Percentiles rank a stretch among this genome's conserved stretches.
These are phyloP conservation scores for Rhagophthalmus giganteus DNA, from an alignment of 2,888 invertebrate species.

Conservation along the genomic window DNA sequence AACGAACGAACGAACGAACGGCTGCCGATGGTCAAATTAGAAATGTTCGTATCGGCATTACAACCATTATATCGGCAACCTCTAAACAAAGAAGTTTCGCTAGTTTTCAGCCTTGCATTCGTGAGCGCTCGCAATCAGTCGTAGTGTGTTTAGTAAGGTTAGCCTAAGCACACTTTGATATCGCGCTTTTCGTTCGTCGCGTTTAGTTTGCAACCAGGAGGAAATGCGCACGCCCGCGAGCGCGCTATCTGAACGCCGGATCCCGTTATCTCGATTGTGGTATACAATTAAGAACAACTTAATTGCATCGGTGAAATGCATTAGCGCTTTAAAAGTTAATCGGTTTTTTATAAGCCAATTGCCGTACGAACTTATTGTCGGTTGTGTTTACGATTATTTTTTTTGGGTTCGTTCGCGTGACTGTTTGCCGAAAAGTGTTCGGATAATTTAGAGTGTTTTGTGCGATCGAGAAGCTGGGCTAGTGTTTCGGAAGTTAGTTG, in stretches of 20 bases:
- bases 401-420: background rate
- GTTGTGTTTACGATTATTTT: background rate
- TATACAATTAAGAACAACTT: slow-evolving; percentile 22
- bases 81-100: slow-evolving; percentile 46
- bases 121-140: slow-evolving; percentile 44
- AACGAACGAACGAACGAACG: too few species aligned
- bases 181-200: slow-evolving; percentile 34
- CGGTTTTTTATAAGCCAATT: slow-evolving; percentile 4
- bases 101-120: slow-evolving; percentile 48
- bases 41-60: slow-evolving; percentile 40
- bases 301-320: slow-evolving; percentile 24
- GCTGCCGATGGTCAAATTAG: slow-evolving; percentile 40
- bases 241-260: slow-evolving; percentile 32
- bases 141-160: slow-evolving; percentile 48
- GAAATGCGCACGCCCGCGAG: slow-evolving; percentile 37
- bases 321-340: slow-evolving; percentile 9
- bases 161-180: slow-evolving; percentile 48
- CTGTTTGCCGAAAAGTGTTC: too few species aligned
- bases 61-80: slow-evolving; percentile 21
- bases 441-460: too few species aligned
- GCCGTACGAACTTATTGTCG: background rate
- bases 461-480: too few species aligned
- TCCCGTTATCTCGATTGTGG: slow-evolving; percentile 30
- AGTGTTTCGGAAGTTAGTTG: background rate
- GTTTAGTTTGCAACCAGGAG: slow-evolving; percentile 29